Evolutionary conservation across 2,888 invertebrate genomes (phyloP), one percentile per base, ranked within the genome.

Genomic region (Scaptomyza parva): DNA sequence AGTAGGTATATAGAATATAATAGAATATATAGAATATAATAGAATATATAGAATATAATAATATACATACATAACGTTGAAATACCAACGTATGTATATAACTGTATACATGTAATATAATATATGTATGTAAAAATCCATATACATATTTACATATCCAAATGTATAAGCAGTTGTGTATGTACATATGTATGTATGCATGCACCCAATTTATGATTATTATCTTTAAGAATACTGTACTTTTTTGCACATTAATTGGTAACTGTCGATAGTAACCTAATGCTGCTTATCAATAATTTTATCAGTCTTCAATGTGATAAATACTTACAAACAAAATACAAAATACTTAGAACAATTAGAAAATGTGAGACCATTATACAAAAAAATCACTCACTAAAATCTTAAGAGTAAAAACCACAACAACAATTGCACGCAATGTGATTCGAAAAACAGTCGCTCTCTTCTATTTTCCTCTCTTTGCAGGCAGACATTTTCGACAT

Each of bases 401-500:
- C 0, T 4, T 2, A 30, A 14, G 41, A 39, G 17, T 14, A 44
- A 5, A 64, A 44, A 2, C 8, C 2, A 11, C 59, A 54, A 26
- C 60, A 57, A 43, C 55, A 59, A 55, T 26, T 47, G 20, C 43
- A 37, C 14, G 8, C 6, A 2, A 6, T n/a, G 6, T 5, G 5
- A 35, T 47, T 9, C 24, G n/a, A 9, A 37, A 3, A 35, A 12
- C 55, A 47, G 12, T 17, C 40, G 4, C 44, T 18, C 24, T 39
- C 18, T 35, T 9, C 11, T 14, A 14, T 40, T 44, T 50, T 7
- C 41, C 43, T 40, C 44, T 55, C 53, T 40, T 30, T 50, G 0
- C 18, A 18, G 5, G 1, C n/a, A 40, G 70, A 68, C 69, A 72
- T 81, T 78, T 78, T 75, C 71, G 69, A 88, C 70, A 28, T 61